These are phyloP conservation scores for Malachius bipustulatus DNA, from an alignment of 2,888 invertebrate species.

Conservation along the genomic window DNA sequence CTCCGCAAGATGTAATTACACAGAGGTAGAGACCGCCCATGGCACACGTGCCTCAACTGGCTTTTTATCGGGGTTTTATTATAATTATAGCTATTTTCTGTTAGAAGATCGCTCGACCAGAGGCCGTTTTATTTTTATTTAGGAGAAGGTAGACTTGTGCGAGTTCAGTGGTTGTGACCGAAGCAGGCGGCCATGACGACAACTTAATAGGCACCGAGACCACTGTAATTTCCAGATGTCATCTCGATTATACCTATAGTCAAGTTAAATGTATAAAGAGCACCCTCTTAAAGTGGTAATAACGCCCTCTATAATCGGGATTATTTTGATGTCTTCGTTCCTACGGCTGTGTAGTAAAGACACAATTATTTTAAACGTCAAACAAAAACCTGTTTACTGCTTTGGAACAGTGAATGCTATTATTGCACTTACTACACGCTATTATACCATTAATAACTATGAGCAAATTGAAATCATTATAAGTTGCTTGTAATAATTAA, in stretches of 20 bases:
- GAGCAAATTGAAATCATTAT: too few species aligned
- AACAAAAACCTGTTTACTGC: too few species aligned
- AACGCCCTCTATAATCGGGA: too few species aligned
- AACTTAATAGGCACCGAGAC: slow-evolving; percentile 25
- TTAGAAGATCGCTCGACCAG: slow-evolving; percentile 17
- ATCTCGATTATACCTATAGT: slow-evolving; percentile 23
- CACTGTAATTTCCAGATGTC: slow-evolving; percentile 28
- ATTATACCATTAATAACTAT: too few species aligned
- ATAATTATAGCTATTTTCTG: slow-evolving; percentile 37
- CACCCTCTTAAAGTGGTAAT: too few species aligned
- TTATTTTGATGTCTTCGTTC: too few species aligned
- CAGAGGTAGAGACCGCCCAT: slow-evolving; percentile 29
- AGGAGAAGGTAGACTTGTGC: slow-evolving; percentile 20
- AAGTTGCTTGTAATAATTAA: too few species aligned
- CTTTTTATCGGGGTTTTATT: slow-evolving; percentile 36
- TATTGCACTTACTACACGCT: too few species aligned
- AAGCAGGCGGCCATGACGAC: slow-evolving; percentile 26
- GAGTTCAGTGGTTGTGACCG: slow-evolving; percentile 18
- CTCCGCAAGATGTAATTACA: slow-evolving; percentile 29
- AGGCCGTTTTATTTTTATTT: slow-evolving; percentile 20
- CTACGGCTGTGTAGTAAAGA: too few species aligned
- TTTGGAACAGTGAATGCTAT: too few species aligned
- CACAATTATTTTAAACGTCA: too few species aligned
- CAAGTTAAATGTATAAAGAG: slow-evolving; percentile 3
- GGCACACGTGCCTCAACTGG: slow-evolving; percentile 29